Evolutionary conservation across 2,113 vertebrate genomes (phyloP), one percentile per base, ranked within the genome.

Genomic region (Hiodon tergisus): DNA sequence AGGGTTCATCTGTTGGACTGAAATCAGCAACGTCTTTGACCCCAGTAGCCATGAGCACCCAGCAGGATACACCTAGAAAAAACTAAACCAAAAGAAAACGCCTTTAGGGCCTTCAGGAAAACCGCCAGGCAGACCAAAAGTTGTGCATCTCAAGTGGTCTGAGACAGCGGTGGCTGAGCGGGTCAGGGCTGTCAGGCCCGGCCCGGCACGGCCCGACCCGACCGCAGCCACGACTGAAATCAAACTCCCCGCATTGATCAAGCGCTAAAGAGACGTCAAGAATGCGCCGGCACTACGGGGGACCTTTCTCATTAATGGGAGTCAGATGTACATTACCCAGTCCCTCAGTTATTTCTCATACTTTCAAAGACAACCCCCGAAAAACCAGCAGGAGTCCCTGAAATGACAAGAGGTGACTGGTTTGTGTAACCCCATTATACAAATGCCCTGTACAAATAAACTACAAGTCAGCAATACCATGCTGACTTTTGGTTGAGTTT

Each of bases 351-450:
- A 88, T 87, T 86, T 87, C 87, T 89, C 86, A 89, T 87, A 83
- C 82, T 84, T 84, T 81, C 78, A 84, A 87, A 85, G 84, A 85
- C 81, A 77, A 84, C 72, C 78, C 80, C 82, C 79, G 31, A 31
- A 83, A 78, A 85, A 76, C 83, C 81, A 51, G 70, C 60, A 76
- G 80, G 83, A 85, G 81, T 83, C 85, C 75, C 73, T 51, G 81
- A 82, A 79, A 86, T 83, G 87, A 88, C 83, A 87, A 83, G 83
- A 76, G 83, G 79, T 81, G 79, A 85, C 85, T 83, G 85, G 87
- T 88, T 90, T 89, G 86, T 86, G 83, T 90, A 89, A 90, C 85
- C 88, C 77, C 53, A 77, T 83, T 85, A 87, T 83, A 85, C 86
- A 85, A 86, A 86, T 85, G 86, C 83, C 78, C 78, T 80, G 79